Evolutionary conservation across 2,888 invertebrate species (phyloP), one percentile per base, ranked within the genome.

Genomic region (Anthrax anthrax): DNA sequence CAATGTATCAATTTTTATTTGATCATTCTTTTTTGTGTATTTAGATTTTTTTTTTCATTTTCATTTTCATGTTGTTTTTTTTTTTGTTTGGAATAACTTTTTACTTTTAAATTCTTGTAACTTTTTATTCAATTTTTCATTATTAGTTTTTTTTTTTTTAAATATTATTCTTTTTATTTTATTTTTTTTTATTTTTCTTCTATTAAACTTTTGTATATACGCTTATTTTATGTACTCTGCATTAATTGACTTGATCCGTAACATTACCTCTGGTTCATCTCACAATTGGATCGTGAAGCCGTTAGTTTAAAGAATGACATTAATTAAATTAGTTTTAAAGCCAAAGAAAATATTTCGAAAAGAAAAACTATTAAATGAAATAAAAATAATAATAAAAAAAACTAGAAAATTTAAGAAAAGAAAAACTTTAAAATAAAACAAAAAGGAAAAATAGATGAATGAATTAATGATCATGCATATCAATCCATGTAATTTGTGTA

Each of bases 261-360:
- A 32, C 29, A 32, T 32, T 32, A 32, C 9, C 29, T 12, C 12
- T 32, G 29, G 29, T 32, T 32, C 12, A 12, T 12, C 29, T 13
- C 42, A 37, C 42, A 42, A 42, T 37, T 36, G 36, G 42, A 37
- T 42, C 42, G 37, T 42, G 42, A 42, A 42, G 36, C 42, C 42
- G 42, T 42, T 36, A 42, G n/a, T 29, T 34, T 18, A 29, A 19
- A 18, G 17, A 42, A 42, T 16, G 36, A 36, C 36, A 23, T 19
- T 42, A 37, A 42, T 42, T 36, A 42, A 42, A 37, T 42, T 42
- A 42, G 23, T 36, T 16, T 37, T 19, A 18, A 18, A 17, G 2
- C 2, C 5, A 27, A 27, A n/a, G n/a, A n/a, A n/a, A n/a, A n/a
- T n/a, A n/a, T n/a, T n/a, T 9, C 8, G 13, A 32, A 32, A 18